phyloP scores from a whole-genome alignment of 2,113 vertebrate genomes.

The Galeopterus variegatus region DNA sequence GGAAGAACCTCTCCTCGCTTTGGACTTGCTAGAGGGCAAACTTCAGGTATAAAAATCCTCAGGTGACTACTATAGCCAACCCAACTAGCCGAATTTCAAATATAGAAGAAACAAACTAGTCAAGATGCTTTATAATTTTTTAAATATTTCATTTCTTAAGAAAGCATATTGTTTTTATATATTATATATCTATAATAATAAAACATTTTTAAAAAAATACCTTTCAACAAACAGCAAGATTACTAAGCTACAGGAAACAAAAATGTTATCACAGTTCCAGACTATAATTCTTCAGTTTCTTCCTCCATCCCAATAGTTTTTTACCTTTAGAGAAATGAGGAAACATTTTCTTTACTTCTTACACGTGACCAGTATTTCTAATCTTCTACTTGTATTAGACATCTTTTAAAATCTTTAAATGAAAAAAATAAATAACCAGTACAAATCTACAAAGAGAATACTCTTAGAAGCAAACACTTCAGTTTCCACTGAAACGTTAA shows the following conservation, averaged over 20 bases:
- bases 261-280: constrained; percentile 9
- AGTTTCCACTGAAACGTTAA: constrained; percentile 44
- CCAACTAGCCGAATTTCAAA: constrained; percentile 59
- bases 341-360: constrained; percentile 32
- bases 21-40: constrained; percentile 69
- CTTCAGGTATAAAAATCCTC: constrained; percentile 57
- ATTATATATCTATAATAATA: neutral
- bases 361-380: neutral
- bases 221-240: constrained; percentile 33
- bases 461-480: constrained; percentile 31
- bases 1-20: constrained; percentile 55
- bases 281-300: constrained; percentile 21
- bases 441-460: constrained; percentile 23
- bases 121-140: constrained; percentile 24
- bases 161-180: neutral
- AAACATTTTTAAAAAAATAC: constrained; percentile 26
- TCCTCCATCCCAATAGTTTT: neutral
- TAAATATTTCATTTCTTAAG: constrained; percentile 44
- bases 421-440: constrained; percentile 59
- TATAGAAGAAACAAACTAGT: constrained; percentile 26
- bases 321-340: constrained; percentile 17
- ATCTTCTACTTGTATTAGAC: constrained; percentile 8
- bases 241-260: neutral
- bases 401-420: constrained; percentile 51
- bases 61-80: constrained; percentile 41